These are phyloP conservation scores for Cephus pulcher DNA, from an alignment of 2,888 invertebrate genomes.

Conservation along the genomic window DNA sequence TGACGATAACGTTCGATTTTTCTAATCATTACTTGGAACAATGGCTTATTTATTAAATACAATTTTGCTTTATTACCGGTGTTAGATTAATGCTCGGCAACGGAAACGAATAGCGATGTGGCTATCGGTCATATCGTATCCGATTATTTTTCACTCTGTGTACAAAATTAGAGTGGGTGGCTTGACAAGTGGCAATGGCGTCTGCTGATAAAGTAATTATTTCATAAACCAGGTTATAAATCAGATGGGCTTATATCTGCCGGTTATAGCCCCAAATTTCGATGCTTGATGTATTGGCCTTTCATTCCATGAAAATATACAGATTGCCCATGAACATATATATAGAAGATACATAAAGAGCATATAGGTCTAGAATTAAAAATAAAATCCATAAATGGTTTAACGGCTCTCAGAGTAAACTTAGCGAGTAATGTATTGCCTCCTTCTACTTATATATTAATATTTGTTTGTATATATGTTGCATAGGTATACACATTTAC, in stretches of 20 bases:
- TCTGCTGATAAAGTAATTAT: slow-evolving; percentile 2
- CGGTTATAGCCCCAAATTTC: not conserved
- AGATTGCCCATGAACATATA: not conserved
- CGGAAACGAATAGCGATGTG: not conserved
- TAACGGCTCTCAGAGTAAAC: no score
- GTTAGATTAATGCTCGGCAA: not conserved
- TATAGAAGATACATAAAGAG: not conserved
- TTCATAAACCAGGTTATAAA: slow-evolving; percentile 5
- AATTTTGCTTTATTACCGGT: not conserved
- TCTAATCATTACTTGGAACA: not conserved
- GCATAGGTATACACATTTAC: not conserved
- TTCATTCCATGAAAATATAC: not conserved
- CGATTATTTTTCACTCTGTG: not conserved
- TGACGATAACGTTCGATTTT: not conserved
- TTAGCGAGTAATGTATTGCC: no score
- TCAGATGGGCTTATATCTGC: not conserved
- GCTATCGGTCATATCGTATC: not conserved
- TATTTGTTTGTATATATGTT: not conserved
- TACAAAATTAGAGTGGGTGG: not conserved
- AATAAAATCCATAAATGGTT: no score
- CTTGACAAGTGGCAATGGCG: not conserved
- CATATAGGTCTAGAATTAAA: no score
- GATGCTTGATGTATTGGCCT: slow-evolving; percentile 2
- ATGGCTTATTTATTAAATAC: not conserved
- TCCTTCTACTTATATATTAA: not conserved